Evolutionary conservation across 2,888 invertebrate species (phyloP), one percentile per base, ranked within the genome.

Genomic region (Callyntrura sp.): DNA sequence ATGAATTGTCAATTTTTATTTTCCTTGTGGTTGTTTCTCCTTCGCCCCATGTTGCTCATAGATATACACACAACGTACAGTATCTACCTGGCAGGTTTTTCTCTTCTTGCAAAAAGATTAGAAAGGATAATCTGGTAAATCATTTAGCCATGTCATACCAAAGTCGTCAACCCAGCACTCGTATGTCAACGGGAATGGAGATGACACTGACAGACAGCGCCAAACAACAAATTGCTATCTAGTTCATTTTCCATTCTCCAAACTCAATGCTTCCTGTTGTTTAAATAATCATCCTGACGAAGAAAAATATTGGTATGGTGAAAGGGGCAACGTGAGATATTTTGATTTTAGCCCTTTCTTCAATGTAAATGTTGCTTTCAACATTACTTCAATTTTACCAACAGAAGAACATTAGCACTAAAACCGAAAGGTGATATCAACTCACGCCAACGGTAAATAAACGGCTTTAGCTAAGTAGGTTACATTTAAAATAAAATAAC

Each of bases 81-180:
- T n/a, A n/a, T n/a, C n/a, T n/a, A n/a, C n/a, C n/a, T n/a, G n/a
- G n/a, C n/a, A n/a, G n/a, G n/a, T n/a, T n/a, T n/a, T 81, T 62
- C 28, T 25, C 62, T 68, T 68, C 68, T 68, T 51, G 20, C 14
- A 84, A 84, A 57, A 73, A 76, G 76, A 85, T 68, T 86, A 65
- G 78, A 86, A 78, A 78, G 78, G 55, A 86, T 86, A 79, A 86
- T 86, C 79, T 79, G 86, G 79, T 86, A 86, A 86, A 86, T 78
- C 86, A 68, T 68, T 86, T 86, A 86, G 17, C 76, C 85, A 85
- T 85, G 85, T 85, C 76, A 48, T 78, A 78, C 65, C 84, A 55
- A n/a, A n/a, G n/a, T n/a, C 28, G 8, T 12, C 35, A 55, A 14
- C 55, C 28, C 14, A 25, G 6, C 65, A 6, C 83, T 70, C 35